A percentile compares a stretch with the other conserved stretches of the same genome.
These are phyloP conservation scores for Ypsolopha sequella DNA, from an alignment of 2,888 invertebrate genomes.

Conservation along the genomic window DNA sequence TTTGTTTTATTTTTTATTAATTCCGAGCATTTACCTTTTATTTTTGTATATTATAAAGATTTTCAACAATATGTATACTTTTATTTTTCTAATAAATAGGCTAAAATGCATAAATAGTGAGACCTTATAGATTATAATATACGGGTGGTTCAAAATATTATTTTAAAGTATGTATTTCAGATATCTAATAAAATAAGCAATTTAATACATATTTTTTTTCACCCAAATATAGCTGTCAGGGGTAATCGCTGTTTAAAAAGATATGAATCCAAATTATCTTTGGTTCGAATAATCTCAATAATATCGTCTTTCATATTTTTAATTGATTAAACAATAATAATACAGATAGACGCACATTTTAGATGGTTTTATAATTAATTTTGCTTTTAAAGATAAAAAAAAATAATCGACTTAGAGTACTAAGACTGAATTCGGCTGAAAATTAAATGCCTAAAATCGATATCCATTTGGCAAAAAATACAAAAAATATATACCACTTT, in stretches of 20 bases:
- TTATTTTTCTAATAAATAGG: constrained; percentile 26
- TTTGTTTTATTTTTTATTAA: constrained; percentile 57
- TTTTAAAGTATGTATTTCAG: constrained; percentile 9
- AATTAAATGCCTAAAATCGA: constrained; percentile 9
- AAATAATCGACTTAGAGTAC: constrained; percentile 49
- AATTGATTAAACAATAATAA: background rate
- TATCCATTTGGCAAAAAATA: background rate
- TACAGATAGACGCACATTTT: constrained; percentile 1
- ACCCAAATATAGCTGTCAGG: no score
- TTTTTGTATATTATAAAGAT: constrained; percentile 14
- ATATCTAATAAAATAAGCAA: no score
- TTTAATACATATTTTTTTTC: no score
- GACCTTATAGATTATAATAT: constrained; percentile 45
- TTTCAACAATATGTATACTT: constrained; percentile 14
- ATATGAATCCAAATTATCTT: no score
- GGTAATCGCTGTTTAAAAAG: no score
- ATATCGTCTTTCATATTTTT: no score
- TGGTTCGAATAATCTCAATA: no score
- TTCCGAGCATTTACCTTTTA: constrained; percentile 20
- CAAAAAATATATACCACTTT: background rate
- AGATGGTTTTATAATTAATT: background rate
- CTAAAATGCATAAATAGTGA: constrained; percentile 51
- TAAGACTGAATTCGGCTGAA: constrained; percentile 64
- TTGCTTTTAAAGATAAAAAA: constrained; percentile 18
- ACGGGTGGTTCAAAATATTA: constrained; percentile 54